Evolutionary conservation across 2,888 invertebrate genomes (phyloP), one percentile per base, ranked within the genome.

Genomic region (Steinernema scapterisci): DNA sequence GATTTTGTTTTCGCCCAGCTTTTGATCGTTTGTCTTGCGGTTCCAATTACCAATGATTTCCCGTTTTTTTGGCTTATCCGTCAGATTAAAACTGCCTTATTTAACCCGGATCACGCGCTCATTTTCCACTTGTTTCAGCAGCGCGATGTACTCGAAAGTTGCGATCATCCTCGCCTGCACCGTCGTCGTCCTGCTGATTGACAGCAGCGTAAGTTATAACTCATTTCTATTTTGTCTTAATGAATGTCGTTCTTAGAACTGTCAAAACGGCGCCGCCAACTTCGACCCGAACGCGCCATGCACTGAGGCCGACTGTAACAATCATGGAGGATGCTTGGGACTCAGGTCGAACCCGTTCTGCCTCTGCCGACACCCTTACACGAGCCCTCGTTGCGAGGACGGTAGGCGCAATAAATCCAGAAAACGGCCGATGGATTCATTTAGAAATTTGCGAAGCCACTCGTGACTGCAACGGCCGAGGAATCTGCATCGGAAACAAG

Each of bases 391-490:
- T 43, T 85, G 85, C 74, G 81, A 85, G 79, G 85, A 85, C n/a
- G 81, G 85, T 85, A 52, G 74, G 81, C 3, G 9, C 27, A n/a
- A 16, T 27, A 13, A 73, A 16, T 38, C 19, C 6, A n/a, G 16
- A 21, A 44, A 5, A 48, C 19, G 23, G 23, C n/a, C 23, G 9
- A 38, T n/a, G 13, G 21, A n/a, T 43, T 9, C 23, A 78, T 82
- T 74, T 77, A 85, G 85, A 83, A 1, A 77, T 79, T 13, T 85
- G 85, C 25, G 85, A 85, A 71, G 79, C 82, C 13, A 77, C 77
- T 7, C 80, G 82, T n/a, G 84, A 85, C 54, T 85, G 85, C 72
- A 84, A 84, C 56, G 85, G 85, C 5, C 82, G 82, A 38, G 85
- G 85, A 31, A 25, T 83, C 43, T 85, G 85, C 72, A 73, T 85